Evolutionary conservation across 2,797 vertebrate species (phyloP), one percentile per base, ranked within the genome.

Genomic region (Lutjanus campechanus): DNA sequence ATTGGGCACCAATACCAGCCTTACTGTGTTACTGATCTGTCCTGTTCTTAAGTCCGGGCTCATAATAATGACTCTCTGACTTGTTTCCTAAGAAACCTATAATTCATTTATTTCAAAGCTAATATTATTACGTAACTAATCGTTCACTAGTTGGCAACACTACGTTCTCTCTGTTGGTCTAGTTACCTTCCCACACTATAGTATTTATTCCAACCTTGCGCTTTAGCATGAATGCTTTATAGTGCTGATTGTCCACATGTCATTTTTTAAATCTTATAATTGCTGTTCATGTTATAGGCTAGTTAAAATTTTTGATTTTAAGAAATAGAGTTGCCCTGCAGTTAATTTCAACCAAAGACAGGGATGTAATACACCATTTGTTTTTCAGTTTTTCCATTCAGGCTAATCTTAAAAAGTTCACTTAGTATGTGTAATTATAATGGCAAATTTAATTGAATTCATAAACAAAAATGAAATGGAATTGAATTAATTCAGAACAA

Each of bases 41-140:
- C 61, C 75, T 56, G 62, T 80, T 69, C 44, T 73, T 53, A 53
- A 70, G 19, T 25, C 22, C 60, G 64, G 56, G 55, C 29, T 85
- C 63, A 79, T 62, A 46, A 76, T 63, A 74, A 77, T 80, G 50
- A 56, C 36, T 55, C 19, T 69, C 29, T 64, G 36, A 66, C 54
- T 73, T 73, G 16, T 76, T 77, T 70, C 47, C 19, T 55, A 62
- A 64, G 51, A 73, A 82, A 70, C 20, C 11, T 41, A 69, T 69
- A 53, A 81, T 56, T 79, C 11, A 75, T 47, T 78, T 65, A 69
- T 72, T 77, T 82, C 40, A 82, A 68, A 64, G 43, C 43, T 53
- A 58, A 8, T 29, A 46, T 62, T 56, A 44, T 83, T 73, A 66
- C 58, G 54, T 75, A 79, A 74, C 40, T 70, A 1, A n/a, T 64